Evolutionary conservation across 2,888 invertebrate species (phyloP), one percentile per base, ranked within the genome.

Genomic region (Ichneumoninae sp.): DNA sequence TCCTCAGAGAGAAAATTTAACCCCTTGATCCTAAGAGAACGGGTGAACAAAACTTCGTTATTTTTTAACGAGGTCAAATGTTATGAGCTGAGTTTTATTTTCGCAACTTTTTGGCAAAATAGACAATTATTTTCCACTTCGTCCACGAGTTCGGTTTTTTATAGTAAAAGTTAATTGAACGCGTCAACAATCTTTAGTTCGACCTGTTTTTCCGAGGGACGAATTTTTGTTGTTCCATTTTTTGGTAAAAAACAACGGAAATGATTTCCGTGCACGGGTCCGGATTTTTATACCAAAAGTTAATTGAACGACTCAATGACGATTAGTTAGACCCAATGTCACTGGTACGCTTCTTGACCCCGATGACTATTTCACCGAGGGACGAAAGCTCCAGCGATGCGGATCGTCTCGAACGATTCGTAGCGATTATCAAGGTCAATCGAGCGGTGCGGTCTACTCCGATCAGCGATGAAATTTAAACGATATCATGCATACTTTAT

Each of bases 391-490:
- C n/a, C 16, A 16, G 16, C 30, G n/a, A 63, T 13, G 57, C 22
- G 16, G 33, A 63, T 33, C 30, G 6, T 30, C 16, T 33, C 63
- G 63, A 63, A 63, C 63, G 33, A 63, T 30, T 60, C 63, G 16
- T n/a, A 33, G 1, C 13, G 30, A 63, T 63, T 33, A 63, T 33
- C 33, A 33, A 16, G 30, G 33, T 63, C 16, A 63, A 63, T 33
- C 30, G 63, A n/a, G 63, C 63, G 16, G 33, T 16, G 63, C 33
- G 13, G 30, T 16, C 30, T 30, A 60, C 19, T 60, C 6, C 16
- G 63, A 63, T 33, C 30, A 6, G 33, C 63, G 30, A 63, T 63
- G 6, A 33, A 30, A 63, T 26, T 63, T 30, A 30, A 63, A 63
- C 63, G 33, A 63, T 30, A 30, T 63, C 30, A 5, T 30, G 33